phyloP scores from a whole-genome alignment of 2,888 invertebrate species.

The Pocota personata region DNA sequence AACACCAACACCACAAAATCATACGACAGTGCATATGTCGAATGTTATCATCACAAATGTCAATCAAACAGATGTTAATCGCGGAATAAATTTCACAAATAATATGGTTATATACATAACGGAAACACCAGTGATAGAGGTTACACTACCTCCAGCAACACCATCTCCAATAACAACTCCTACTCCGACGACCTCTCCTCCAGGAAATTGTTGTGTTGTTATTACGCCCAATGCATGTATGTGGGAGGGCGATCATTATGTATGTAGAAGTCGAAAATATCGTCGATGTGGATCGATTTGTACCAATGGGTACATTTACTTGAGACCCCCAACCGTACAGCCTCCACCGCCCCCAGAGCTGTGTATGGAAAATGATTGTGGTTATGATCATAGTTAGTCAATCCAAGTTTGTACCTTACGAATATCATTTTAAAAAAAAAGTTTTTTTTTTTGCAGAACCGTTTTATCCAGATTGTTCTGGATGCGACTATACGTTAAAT shows the following conservation, averaged over 20 bases:
- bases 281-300: slow-evolving; percentile 78
- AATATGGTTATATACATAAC: slow-evolving; percentile 75
- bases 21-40: slow-evolving; percentile 44
- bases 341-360: neutral
- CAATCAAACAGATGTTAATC: slow-evolving; percentile 56
- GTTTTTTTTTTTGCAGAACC: slow-evolving; percentile 61
- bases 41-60: slow-evolving; percentile 68
- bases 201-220: slow-evolving; percentile 76
- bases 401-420: too few relatives aligned
- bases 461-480: slow-evolving; percentile 77
- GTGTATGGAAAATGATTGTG: slow-evolving; percentile 74
- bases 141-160: slow-evolving; percentile 21
- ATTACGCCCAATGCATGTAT: slow-evolving; percentile 77
- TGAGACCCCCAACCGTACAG: slow-evolving; percentile 69
- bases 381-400: slow-evolving; percentile 17
- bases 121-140: slow-evolving; percentile 31
- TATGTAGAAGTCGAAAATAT: slow-evolving; percentile 76
- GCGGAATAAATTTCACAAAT: slow-evolving; percentile 75
- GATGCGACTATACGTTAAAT: slow-evolving; percentile 73
- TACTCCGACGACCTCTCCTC: neutral
- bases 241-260: slow-evolving; percentile 70
- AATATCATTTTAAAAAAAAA: neutral
- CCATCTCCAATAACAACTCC: slow-evolving; percentile 13
- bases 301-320: slow-evolving; percentile 75
- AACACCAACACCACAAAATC: slow-evolving; percentile 65